Evolutionary conservation across 2,888 invertebrate species (phyloP), one percentile per base, ranked within the genome.

Genomic region (Agriopis leucophaearia): DNA sequence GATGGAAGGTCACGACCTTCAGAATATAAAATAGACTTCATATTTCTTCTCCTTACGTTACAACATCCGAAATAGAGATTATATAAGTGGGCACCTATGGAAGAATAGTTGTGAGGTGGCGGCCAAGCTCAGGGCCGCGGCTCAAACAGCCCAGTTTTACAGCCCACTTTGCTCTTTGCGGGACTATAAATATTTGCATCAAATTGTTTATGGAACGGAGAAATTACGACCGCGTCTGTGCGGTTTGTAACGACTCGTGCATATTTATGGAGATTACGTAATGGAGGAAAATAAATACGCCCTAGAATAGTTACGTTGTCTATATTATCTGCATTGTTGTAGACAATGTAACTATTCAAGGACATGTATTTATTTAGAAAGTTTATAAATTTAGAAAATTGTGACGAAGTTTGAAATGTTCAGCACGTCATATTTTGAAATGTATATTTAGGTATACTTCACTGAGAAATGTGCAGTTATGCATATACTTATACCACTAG

Each of bases 51-150:
- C 15, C 40, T 63, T n/a, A 45, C 40, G 63, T 56, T 35, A 47
- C 50, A 18, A 15, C 16, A 8, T 47, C 16, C 18, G n/a, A 45
- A 44, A 64, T 59, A 52, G 52, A 38, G n/a, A 16, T 38, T 5
- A 16, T 16, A 8, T 27, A 27, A 12, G 38, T n/a, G 13, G 27
- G 47, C 47, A 64, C 45, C 13, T 44, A n/a, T 5, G 18, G 40
- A 47, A 38, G 10, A 38, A 18, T 27, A 9, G 61, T 57, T 51
- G 65, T 18, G 36, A 47, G 10, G 10, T 35, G 58, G 47, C 16
- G 47, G 66, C 54, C 63, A 50, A 63, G 67, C 52, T 59, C 67
- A 67, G 45, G 58, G 67, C 63, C 58, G 40, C 48, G 18, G 45
- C 36, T 27, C 48, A 18, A 48, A 42, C 10, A 40, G 58, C 48